A percentile compares a stretch with the other conserved stretches of the same genome.
Conservation (phyloP, 1,140 invertebrate genomes). For the Amyelois transitella region DNA sequence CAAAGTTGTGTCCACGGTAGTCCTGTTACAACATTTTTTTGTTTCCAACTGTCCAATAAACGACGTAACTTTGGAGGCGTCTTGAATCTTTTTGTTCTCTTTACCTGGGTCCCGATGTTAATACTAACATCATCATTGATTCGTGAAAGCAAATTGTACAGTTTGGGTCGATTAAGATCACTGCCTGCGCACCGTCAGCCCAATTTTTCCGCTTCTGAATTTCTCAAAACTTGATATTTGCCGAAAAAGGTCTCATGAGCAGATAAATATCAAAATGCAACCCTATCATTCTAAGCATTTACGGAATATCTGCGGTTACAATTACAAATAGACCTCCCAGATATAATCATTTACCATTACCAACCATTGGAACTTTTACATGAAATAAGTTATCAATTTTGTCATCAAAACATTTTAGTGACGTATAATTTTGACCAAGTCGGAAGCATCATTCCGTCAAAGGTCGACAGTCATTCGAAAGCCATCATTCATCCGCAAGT, state of each 20-base stretch:
- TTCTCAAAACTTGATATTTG: conserved; percentile 57
- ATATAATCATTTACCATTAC: neutral
- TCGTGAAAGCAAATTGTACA: conserved; percentile 46
- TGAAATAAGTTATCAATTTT: conserved; percentile 9
- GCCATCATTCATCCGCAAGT: conserved; percentile 63
- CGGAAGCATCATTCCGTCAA: conserved; percentile 40
- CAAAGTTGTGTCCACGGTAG: conserved; percentile 59
- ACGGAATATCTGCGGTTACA: conserved; percentile 1
- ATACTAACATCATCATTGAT: conserved; percentile 35
- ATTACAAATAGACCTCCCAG: conserved; percentile 8
- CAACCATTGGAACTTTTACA: neutral
- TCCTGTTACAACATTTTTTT: conserved; percentile 27
- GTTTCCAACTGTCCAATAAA: neutral
- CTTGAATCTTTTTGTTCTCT: conserved; percentile 1
- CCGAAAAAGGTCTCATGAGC: conserved; percentile 42
- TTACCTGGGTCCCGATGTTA: conserved; percentile 5
- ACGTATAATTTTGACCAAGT: conserved; percentile 32
- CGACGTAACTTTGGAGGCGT: neutral
- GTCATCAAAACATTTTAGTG: conserved; percentile 6
- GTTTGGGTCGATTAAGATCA: conserved; percentile 51
- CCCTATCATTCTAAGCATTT: conserved; percentile 1
- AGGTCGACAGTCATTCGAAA: conserved; percentile 59
- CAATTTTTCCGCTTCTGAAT: conserved; percentile 39
- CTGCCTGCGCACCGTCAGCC: conserved; percentile 58
- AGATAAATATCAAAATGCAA: conserved; percentile 34